Evolutionary conservation across 2,797 vertebrate genomes (phyloP), one percentile per base, ranked within the genome.

Genomic region (Oreochromis mossambicus): DNA sequence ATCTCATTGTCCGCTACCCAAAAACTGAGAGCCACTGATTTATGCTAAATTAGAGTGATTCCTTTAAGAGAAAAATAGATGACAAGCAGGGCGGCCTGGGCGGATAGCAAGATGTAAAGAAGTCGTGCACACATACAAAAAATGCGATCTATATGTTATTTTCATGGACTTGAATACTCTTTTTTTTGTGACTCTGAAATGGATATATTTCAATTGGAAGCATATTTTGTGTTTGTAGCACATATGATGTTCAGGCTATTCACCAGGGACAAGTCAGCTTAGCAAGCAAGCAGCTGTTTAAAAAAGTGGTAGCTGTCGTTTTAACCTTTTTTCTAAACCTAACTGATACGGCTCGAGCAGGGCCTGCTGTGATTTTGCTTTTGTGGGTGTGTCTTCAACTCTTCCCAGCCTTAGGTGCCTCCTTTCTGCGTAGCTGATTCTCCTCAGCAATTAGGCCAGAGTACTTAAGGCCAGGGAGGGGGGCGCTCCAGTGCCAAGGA

Each of bases 271-370:
- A 17, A 10, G 6, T 46, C 66, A 46, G 8, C 14, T 17, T 0
- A 46, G 41, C 41, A 17, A 70, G 21, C 38, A 70, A 70, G 0
- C 66, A 46, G 38, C 21, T 43, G 38, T 70, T 7, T 70, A 70
- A 19, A 70, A 8, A 70, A 70, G 21, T 19, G 41, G 41, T 2
- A 70, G 24, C 1, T 46, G 21, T 5, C 41, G 15, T 26, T 46
- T 70, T 17, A 17, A 70, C 21, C 66, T 43, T 43, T 43, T 24
- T 58, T 24, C 0, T 0, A 0, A 41, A 2, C 2, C 13, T 10
- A 43, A 43, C 63, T 26, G 21, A 70, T 46, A 29, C 0, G 0
- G 24, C 14, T 46, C 1, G 1, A 46, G 41, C 66, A 48, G 41
- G 6, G 24, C 9, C 41, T 73, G 41, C 66, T 46, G 21, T 5